Evolutionary conservation across 2,113 vertebrate genomes (phyloP).

Genomic region (Thymallus thymallus): DNA sequence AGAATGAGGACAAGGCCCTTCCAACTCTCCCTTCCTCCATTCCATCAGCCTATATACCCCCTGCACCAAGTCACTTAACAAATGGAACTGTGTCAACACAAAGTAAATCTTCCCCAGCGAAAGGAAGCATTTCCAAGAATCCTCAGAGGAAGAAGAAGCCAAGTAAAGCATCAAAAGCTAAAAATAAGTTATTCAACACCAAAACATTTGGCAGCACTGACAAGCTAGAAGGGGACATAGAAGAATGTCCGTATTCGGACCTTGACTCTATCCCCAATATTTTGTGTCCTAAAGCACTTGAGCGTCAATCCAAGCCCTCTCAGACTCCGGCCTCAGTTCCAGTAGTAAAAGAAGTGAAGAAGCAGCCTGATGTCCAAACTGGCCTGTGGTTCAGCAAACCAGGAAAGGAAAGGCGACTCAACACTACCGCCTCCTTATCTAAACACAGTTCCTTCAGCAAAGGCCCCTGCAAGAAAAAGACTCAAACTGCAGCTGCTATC

Average conservation of each 20-base stretch:
- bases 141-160: slow-evolving; percentile 59
- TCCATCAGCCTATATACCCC: slow-evolving; percentile 14
- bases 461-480: slow-evolving; percentile 67
- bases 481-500: slow-evolving; percentile 23
- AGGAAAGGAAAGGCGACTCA: slow-evolving; percentile 68
- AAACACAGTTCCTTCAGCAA: slow-evolving; percentile 66
- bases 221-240: slow-evolving; percentile 37
- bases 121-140: slow-evolving; percentile 57
- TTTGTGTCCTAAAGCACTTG: slow-evolving; percentile 72
- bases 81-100: slow-evolving; percentile 51
- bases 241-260: slow-evolving; percentile 72
- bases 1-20: slow-evolving; percentile 34
- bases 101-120: slow-evolving; percentile 34
- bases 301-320: slow-evolving; percentile 52
- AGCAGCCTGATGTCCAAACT: slow-evolving; percentile 62
- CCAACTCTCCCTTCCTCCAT: slow-evolving; percentile 20
- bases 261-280: slow-evolving; percentile 76
- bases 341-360: slow-evolving; percentile 63
- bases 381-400: slow-evolving; percentile 77
- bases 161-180: slow-evolving; percentile 46
- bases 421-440: slow-evolving; percentile 59
- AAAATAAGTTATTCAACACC: slow-evolving; percentile 27
- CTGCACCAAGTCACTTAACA: slow-evolving; percentile 41
- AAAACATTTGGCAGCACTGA: slow-evolving; percentile 17
- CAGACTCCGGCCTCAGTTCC: slow-evolving; percentile 28